Evolutionary conservation across 2,113 vertebrate genomes (phyloP).

Genomic region (Brachyhypopomus gauderio): DNA sequence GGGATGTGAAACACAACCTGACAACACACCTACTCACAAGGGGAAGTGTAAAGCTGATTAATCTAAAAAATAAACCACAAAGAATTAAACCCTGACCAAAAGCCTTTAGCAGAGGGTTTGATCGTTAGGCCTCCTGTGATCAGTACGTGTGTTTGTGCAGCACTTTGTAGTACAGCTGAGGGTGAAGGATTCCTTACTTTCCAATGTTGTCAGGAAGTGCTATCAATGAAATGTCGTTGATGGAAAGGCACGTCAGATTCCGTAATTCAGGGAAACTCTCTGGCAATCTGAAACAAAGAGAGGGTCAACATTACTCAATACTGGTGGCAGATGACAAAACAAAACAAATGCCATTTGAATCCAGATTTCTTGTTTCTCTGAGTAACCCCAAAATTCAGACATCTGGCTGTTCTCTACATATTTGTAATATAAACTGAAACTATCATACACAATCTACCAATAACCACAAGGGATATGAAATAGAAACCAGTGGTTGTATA

Average conservation of each 20-base stretch:
- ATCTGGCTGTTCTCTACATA: too few species aligned
- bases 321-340: not conserved
- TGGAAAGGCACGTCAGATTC: slow-evolving; percentile 95
- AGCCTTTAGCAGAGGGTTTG: too few species aligned
- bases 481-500: not conserved
- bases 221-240: slow-evolving; percentile 98
- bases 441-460: not conserved
- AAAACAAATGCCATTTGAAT: too few species aligned
- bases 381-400: too few species aligned
- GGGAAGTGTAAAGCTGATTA: too few species aligned
- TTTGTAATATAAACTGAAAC: too few species aligned
- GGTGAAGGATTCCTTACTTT: slow-evolving; percentile 83
- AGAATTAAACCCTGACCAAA: too few species aligned
- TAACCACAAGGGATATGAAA: not conserved
- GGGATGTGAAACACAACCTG: too few species aligned
- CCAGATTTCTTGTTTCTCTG: too few species aligned
- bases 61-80: too few species aligned
- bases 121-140: too few species aligned
- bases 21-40: too few species aligned
- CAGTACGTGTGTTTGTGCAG: not conserved
- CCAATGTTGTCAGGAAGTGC: slow-evolving; percentile 96
- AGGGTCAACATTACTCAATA: not conserved
- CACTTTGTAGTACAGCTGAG: not conserved
- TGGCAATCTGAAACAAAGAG: slow-evolving; percentile 82
- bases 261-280: slow-evolving; percentile 93